Evolutionary conservation across 2,113 vertebrate genomes (phyloP).

Genomic region (Astatoreochromis straeleni): DNA sequence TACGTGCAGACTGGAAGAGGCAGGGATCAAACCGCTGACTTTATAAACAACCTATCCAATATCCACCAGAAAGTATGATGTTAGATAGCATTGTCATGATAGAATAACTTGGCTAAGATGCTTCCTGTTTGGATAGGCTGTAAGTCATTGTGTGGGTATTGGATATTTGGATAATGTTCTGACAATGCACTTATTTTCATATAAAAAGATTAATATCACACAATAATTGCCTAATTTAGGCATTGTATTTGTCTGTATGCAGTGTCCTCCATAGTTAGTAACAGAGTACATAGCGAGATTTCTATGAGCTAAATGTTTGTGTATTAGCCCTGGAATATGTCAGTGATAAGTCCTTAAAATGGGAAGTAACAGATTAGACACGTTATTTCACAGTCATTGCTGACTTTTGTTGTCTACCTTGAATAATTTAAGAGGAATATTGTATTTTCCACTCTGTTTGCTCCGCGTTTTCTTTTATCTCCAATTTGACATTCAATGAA

Average conservation of each 20-base stretch:
- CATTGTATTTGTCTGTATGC: too few species aligned
- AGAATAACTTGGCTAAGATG: neutral
- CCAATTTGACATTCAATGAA: neutral
- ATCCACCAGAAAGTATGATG: fast-evolving
- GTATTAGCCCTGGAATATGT: too few species aligned
- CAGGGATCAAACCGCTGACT: neutral
- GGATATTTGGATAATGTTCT: too few species aligned
- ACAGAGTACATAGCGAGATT: too few species aligned
- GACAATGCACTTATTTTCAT: too few species aligned
- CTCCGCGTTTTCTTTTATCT: neutral
- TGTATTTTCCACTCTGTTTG: neutral
- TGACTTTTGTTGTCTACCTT: neutral
- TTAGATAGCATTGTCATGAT: neutral
- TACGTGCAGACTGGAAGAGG: neutral
- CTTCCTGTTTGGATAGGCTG: neutral
- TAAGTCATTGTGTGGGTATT: neutral
- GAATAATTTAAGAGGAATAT: neutral
- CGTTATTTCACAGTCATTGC: neutral
- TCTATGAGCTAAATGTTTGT: too few species aligned
- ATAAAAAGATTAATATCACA: too few species aligned
- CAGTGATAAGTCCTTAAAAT: neutral
- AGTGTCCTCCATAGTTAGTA: too few species aligned
- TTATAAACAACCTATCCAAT: neutral
- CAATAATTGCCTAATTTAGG: too few species aligned
- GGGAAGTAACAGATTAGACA: neutral